phyloP scores from a whole-genome alignment of 2,797 vertebrate species.

The Falco biarmicus region DNA sequence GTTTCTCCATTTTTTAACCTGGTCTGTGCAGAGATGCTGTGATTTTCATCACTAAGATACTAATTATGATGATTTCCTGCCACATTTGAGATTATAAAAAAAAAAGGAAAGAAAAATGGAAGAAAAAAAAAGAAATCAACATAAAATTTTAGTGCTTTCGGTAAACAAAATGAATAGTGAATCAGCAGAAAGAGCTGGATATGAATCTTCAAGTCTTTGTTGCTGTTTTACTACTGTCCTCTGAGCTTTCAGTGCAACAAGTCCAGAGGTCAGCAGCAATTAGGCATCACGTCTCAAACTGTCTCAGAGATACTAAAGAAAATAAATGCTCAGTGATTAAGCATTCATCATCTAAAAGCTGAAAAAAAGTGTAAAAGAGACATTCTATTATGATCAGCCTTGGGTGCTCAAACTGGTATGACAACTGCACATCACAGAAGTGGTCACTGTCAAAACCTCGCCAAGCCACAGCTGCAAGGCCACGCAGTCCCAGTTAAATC shows the following conservation, averaged over 20 bases:
- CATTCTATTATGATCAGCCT: not conserved
- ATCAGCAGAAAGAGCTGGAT: not conserved
- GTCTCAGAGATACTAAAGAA: not conserved
- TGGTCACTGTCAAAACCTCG: not conserved
- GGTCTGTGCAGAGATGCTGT: constrained; percentile 20
- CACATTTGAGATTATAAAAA: not conserved
- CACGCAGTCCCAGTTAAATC: not conserved
- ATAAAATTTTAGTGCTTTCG: constrained; percentile 6
- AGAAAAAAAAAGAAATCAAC: not conserved
- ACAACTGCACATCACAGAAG: not conserved
- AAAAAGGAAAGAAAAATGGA: not conserved
- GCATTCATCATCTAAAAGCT: not conserved
- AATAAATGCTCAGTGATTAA: not conserved
- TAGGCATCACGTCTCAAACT: not conserved
- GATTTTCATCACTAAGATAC: constrained; percentile 24
- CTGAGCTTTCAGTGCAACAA: not conserved
- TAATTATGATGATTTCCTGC: not conserved
- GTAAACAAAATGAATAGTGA: constrained; percentile 3
- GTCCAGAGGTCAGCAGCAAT: not conserved
- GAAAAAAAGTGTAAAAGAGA: not conserved
- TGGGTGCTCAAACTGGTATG: not conserved
- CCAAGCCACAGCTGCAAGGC: not conserved
- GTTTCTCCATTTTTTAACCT: constrained; percentile 55
- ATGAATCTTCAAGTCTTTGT: not conserved
- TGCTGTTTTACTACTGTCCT: not conserved